Conservation (phyloP, 2,113 vertebrate species). For the Gallinago media region DNA sequence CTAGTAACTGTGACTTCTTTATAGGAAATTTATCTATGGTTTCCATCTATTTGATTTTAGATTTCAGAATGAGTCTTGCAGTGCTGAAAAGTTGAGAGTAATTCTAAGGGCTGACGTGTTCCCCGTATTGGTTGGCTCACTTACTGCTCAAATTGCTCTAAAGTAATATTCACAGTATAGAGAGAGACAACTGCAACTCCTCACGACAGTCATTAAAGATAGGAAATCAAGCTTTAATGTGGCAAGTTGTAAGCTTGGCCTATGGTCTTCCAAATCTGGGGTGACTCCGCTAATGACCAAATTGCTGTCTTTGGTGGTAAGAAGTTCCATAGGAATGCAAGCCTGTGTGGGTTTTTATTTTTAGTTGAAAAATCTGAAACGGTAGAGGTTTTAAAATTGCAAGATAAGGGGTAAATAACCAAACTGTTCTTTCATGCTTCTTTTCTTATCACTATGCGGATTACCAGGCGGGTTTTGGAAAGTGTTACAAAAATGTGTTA, state of each 20-base stretch:
- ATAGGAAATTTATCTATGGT: background rate
- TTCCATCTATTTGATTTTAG: background rate
- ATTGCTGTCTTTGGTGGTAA: background rate
- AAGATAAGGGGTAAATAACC: background rate
- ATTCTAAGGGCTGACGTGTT: background rate
- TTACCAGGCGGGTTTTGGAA: background rate
- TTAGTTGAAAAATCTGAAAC: background rate
- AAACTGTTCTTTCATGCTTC: background rate
- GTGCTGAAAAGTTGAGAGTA: background rate
- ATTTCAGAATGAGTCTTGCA: background rate
- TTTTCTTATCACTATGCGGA: background rate
- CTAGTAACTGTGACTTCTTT: background rate
- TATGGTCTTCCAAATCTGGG: background rate
- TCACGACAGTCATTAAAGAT: background rate
- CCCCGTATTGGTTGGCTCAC: background rate
- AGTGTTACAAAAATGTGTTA: background rate
- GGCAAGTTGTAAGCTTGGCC: background rate
- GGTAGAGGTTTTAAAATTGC: background rate
- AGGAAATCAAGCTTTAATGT: background rate
- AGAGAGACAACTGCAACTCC: background rate
- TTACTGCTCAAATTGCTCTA: background rate
- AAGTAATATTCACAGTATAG: background rate
- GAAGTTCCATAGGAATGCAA: background rate
- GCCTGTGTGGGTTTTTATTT: background rate
- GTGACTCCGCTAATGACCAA: background rate